Conservation (phyloP, 1,140 invertebrate genomes). For the Drosophila albomicans region DNA sequence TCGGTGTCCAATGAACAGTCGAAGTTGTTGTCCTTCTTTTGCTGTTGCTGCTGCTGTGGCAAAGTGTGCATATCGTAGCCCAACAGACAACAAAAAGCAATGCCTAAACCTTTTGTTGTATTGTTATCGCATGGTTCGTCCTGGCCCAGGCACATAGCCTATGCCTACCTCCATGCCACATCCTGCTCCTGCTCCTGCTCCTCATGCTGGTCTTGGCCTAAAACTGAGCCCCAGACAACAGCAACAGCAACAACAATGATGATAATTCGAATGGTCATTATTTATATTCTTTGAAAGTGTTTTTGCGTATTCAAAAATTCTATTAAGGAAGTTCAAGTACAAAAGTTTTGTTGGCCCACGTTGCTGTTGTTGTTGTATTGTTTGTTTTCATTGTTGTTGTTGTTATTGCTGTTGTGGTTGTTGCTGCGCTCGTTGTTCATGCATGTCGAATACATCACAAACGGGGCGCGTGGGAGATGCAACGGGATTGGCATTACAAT, state of each 20-base stretch:
- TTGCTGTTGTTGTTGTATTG: slow-evolving; percentile 29
- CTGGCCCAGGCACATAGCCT: slow-evolving; percentile 9
- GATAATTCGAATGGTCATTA: slow-evolving; percentile 82
- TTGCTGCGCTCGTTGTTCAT: slow-evolving; percentile 66
- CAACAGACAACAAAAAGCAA: slow-evolving; percentile 11
- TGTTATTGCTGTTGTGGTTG: slow-evolving; percentile 47
- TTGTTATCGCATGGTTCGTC: slow-evolving; percentile 48
- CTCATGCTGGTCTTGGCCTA: background rate
- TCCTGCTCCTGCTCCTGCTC: background rate
- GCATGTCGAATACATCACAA: slow-evolving; percentile 78
- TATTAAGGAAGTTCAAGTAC: slow-evolving; percentile 83
- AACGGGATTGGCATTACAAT: slow-evolving; percentile 38
- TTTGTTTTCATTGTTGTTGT: slow-evolving; percentile 28
- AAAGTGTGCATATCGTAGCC: slow-evolving; percentile 19
- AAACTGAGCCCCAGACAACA: slow-evolving; percentile 19
- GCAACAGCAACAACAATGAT: slow-evolving; percentile 46
- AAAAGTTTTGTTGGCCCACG: slow-evolving; percentile 65
- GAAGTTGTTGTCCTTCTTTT: slow-evolving; percentile 1
- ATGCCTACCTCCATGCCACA: background rate
- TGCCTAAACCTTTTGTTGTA: slow-evolving; percentile 53
- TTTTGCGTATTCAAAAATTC: slow-evolving; percentile 84
- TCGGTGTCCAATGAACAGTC: background rate
- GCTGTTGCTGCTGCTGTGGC: slow-evolving; percentile 1
- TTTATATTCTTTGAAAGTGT: slow-evolving; percentile 84
- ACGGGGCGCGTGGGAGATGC: slow-evolving; percentile 27